phyloP scores from a whole-genome alignment of 2,113 vertebrate genomes.

The Corythornis cristatus region DNA sequence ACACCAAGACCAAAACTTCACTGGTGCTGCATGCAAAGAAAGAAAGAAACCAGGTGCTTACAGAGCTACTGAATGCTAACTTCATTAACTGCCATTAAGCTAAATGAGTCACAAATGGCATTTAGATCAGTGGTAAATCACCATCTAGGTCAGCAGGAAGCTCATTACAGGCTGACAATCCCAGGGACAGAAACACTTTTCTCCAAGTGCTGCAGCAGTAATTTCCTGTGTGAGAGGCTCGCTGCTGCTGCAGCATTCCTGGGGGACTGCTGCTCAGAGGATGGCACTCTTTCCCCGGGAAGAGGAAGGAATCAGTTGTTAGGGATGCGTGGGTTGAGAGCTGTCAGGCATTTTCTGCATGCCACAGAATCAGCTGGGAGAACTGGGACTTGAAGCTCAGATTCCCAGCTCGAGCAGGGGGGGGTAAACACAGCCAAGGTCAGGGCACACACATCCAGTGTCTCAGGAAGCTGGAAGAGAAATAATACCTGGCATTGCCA shows the following conservation, averaged over 20 bases:
- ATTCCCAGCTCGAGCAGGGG: constrained; percentile 35
- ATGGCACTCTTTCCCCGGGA: constrained; percentile 83
- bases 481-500: constrained; percentile 67
- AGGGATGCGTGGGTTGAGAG: constrained; percentile 74
- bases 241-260: constrained; percentile 77
- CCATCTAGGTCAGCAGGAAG: constrained; percentile 76
- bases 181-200: constrained; percentile 72
- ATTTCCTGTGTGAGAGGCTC: constrained; percentile 82
- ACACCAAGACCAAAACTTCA: neutral
- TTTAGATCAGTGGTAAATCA: constrained; percentile 48
- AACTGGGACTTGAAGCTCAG: constrained; percentile 53
- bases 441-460: constrained; percentile 5
- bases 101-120: constrained; percentile 49
- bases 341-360: constrained; percentile 75
- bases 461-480: constrained; percentile 65
- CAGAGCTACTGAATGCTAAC: constrained; percentile 11
- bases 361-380: constrained; percentile 78
- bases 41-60: constrained; percentile 6
- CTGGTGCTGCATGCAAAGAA: neutral
- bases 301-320: constrained; percentile 84
- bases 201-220: constrained; percentile 60
- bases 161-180: constrained; percentile 59
- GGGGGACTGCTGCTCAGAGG: constrained; percentile 76
- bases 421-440: constrained; percentile 40
- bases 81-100: constrained; percentile 35